Evolutionary conservation across 2,113 vertebrate genomes (phyloP), one percentile per base, ranked within the genome.

Genomic region (Rhabdornis inornatus): DNA sequence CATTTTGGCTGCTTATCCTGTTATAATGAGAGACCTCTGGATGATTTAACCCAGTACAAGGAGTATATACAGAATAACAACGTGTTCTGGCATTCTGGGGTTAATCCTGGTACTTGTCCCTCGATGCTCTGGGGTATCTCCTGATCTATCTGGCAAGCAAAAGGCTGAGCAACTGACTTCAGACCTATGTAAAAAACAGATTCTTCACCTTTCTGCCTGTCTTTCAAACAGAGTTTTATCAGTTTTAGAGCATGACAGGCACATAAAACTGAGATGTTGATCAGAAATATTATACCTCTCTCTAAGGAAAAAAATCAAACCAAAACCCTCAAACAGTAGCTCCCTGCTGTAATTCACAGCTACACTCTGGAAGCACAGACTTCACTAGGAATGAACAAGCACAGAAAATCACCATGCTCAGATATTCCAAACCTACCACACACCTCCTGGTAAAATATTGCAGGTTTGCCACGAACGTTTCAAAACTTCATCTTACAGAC

Each of bases 1-100:
- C 97, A 65, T 97, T 98, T 53, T 98, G 98, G 93, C 98, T 97
- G 92, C 97, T 98, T 92, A 99, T 96, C 95, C 99, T 99, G 87
- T 50, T 40, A 61, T 7, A 74, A 95, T 0, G 20, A 96, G 78
- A 95, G 61, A 64, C 44, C 83, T 85, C 60, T 74, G 92, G 33
- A 27, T 94, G 90, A 95, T 50, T 77, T 76, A 85, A 2, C 10
- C n/a, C 82, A 37, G 84, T 0, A 37, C 72, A 80, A 79, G 64
- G 53, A 76, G 22, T 2, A 14, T 1, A 40, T 5, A 61, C 45
- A 87, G 72, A 60, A 76, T 53, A 75, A 75, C 79, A 71, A 28
- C 5, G 16, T 35, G 24, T 61, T 42, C 76, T 85, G 50, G 83
- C 83, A 56, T 25, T 61, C 89, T 27, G 22, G 33, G 52, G 66